These are phyloP conservation scores for Styela plicata DNA, from an alignment of 23 tunicate genomes.

Conservation along the genomic window DNA sequence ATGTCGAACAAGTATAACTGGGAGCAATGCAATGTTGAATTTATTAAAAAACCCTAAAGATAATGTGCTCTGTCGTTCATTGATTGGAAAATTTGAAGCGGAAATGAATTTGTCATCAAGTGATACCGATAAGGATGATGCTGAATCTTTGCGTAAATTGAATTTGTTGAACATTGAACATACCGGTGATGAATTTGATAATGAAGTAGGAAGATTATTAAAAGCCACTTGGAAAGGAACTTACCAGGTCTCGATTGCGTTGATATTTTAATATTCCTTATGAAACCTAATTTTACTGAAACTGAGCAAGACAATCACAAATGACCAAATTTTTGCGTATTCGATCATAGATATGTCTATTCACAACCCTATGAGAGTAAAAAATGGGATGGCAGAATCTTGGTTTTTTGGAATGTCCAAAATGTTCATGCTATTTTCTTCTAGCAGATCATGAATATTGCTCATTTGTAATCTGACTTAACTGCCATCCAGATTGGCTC, in stretches of 20 bases:
- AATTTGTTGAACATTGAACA: not conserved
- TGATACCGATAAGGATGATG: not conserved
- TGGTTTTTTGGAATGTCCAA: no score
- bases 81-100: not conserved
- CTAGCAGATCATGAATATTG: no score
- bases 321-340: no score
- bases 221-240: not conserved
- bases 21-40: not conserved
- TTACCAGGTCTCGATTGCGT: not conserved
- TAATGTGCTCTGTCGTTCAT: not conserved
- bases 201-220: not conserved
- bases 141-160: not conserved
- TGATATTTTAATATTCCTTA: no score
- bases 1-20: not conserved
- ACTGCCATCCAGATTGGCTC: no score
- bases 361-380: no score
- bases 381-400: no score
- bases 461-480: no score
- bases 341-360: no score
- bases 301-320: no score
- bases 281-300: no score
- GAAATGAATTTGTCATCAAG: not conserved
- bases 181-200: not conserved
- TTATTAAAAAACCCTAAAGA: not conserved
- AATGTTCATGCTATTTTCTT: no score